Conservation (phyloP, 1,140 invertebrate genomes). For the Diorhabda elongata region DNA sequence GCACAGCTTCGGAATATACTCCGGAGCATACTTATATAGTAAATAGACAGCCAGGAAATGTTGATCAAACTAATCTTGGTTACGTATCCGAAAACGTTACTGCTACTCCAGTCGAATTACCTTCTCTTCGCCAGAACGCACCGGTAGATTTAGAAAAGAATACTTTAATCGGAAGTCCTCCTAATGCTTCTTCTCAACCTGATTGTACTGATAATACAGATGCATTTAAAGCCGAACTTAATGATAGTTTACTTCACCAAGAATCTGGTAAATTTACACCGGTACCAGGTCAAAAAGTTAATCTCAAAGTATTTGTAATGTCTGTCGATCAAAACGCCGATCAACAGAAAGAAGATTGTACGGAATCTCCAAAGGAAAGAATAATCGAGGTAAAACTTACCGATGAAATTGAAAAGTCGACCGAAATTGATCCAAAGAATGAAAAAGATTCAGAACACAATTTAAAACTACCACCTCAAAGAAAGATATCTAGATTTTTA, state of each 20-base stretch:
- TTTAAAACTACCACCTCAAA: constrained; percentile 52
- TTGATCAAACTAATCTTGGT: constrained; percentile 30
- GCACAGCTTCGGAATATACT: constrained; percentile 54
- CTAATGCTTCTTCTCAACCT: neutral
- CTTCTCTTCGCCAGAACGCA: neutral
- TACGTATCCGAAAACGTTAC: constrained; percentile 30
- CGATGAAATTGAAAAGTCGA: neutral
- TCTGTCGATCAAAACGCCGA: constrained; percentile 23
- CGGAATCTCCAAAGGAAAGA: constrained; percentile 16
- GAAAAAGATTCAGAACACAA: constrained; percentile 28
- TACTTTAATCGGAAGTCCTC: neutral
- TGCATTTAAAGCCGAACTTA: constrained; percentile 33
- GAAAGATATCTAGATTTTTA: constrained; percentile 74
- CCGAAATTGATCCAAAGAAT: neutral
- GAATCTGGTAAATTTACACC: constrained; percentile 28
- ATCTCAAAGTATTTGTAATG: constrained; percentile 40
- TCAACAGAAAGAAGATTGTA: constrained; percentile 1
- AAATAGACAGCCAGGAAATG: constrained; percentile 21
- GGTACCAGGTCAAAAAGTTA: constrained; percentile 40
- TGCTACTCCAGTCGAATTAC: constrained; percentile 16
- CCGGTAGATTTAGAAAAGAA: neutral
- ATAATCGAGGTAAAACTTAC: constrained; percentile 21
- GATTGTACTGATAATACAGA: constrained; percentile 26
- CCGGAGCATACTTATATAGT: constrained; percentile 50
- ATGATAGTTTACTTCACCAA: constrained; percentile 36